Conservation (phyloP, 2,888 invertebrate species). For the Dermolepida albohirtum region DNA sequence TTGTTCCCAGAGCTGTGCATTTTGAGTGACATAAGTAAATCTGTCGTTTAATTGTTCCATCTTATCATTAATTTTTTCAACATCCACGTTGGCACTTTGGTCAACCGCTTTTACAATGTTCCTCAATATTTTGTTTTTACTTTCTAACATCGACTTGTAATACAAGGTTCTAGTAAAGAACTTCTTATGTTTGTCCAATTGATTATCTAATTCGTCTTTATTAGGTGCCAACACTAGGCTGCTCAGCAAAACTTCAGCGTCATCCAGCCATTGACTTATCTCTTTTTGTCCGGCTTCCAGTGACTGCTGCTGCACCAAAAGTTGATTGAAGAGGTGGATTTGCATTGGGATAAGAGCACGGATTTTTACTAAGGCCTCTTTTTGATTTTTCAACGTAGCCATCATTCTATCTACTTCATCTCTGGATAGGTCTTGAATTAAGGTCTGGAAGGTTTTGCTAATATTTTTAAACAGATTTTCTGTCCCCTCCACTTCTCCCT, state of each 20-base stretch:
- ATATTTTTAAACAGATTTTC: constrained; percentile 91
- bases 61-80: constrained; percentile 75
- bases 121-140: constrained; percentile 93
- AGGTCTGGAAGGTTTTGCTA: constrained; percentile 90
- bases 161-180: constrained; percentile 91
- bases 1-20: constrained; percentile 82
- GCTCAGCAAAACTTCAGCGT: constrained; percentile 80
- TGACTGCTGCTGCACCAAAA: constrained; percentile 89
- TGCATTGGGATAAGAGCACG: constrained; percentile 86
- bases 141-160: constrained; percentile 94
- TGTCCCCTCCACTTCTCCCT: constrained; percentile 85
- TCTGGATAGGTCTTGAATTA: constrained; percentile 89
- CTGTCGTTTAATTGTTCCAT: constrained; percentile 87
- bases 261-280: constrained; percentile 87
- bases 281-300: constrained; percentile 89
- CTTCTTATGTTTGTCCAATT: constrained; percentile 83
- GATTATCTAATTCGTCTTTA: constrained; percentile 79
- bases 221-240: constrained; percentile 72
- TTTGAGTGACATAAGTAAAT: constrained; percentile 82
- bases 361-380: constrained; percentile 87
- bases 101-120: constrained; percentile 85
- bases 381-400: constrained; percentile 87
- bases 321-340: constrained; percentile 83
- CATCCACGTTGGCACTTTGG: constrained; percentile 80
- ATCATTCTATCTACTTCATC: constrained; percentile 94